These are phyloP conservation scores for Thecocarcelia acutangulata DNA, from an alignment of 2,888 invertebrate species.

Conservation along the genomic window DNA sequence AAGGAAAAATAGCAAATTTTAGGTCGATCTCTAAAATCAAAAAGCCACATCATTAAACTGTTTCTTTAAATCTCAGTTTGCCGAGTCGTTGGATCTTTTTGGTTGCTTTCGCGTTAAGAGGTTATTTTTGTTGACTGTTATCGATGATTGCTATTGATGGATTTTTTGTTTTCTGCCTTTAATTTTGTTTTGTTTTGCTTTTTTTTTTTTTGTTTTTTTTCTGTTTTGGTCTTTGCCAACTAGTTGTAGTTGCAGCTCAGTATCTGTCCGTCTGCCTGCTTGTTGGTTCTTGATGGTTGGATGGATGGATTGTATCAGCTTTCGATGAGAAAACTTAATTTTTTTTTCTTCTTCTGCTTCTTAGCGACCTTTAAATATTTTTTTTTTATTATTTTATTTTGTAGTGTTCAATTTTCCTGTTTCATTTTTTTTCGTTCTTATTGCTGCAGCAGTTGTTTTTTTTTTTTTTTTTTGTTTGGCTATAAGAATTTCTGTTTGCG, in stretches of 20 bases:
- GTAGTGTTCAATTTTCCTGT: conserved; percentile 55
- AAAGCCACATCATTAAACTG: conserved; percentile 49
- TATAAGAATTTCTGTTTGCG: conserved; percentile 53
- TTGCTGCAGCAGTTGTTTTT: conserved; percentile 18
- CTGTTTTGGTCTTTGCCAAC: conserved; percentile 25
- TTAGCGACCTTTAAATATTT: conserved; percentile 64
- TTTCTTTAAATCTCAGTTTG: conserved; percentile 39
- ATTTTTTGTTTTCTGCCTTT: conserved; percentile 23
- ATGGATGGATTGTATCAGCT: conserved; percentile 55
- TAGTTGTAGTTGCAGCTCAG: conserved; percentile 13
- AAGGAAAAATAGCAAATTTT: conserved; percentile 18
- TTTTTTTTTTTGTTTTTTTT: no score
- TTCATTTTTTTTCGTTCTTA: conserved; percentile 28
- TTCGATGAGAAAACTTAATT: conserved; percentile 59
- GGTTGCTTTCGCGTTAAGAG: conserved; percentile 29
- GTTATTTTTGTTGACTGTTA: conserved; percentile 62
- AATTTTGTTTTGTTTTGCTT: conserved; percentile 16
- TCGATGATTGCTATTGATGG: conserved; percentile 61
- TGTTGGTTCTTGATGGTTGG: conserved; percentile 34
- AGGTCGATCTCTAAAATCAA: conserved; percentile 51
- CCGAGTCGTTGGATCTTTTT: not conserved
- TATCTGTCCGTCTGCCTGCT: conserved; percentile 5
- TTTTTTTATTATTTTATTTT: conserved; percentile 43
- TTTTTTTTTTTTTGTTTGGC: conserved; percentile 2
- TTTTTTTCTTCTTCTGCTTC: conserved; percentile 8